Percentiles rank a stretch among this genome's conserved stretches.
These are phyloP conservation scores for Drosophila nr. perissopoda DNA, from an alignment of 2,888 invertebrate genomes.

Conservation along the genomic window DNA sequence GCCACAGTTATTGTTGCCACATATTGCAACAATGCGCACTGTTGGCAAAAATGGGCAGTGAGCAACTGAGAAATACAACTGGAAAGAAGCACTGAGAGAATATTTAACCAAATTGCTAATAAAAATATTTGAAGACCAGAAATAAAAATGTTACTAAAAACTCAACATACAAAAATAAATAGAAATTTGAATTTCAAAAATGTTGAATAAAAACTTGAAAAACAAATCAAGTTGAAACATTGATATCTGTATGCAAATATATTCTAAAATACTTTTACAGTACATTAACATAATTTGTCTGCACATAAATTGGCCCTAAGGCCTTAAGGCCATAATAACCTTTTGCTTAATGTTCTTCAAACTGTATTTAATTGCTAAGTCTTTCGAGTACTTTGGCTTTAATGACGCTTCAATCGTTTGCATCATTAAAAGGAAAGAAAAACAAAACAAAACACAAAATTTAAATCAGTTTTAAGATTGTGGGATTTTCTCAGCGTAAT, in stretches of 20 bases:
- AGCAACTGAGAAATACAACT: constrained; percentile 24
- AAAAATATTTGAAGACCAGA: not conserved
- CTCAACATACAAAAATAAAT: not conserved
- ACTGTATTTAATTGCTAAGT: constrained; percentile 34
- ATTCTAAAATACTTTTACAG: not conserved
- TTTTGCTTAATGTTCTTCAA: constrained; percentile 17
- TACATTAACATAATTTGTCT: not conserved
- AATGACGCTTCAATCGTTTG: constrained; percentile 36
- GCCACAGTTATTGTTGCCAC: constrained; percentile 61
- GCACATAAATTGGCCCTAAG: not conserved
- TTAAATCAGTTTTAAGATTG: not conserved
- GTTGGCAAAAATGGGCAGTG: constrained; percentile 32
- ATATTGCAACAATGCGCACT: constrained; percentile 58
- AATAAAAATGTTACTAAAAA: not conserved
- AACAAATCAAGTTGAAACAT: not conserved
- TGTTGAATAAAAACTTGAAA: not conserved
- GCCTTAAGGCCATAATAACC: not conserved
- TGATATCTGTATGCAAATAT: not conserved
- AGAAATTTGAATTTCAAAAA: not conserved
- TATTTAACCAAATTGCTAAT: not conserved
- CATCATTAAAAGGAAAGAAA: constrained; percentile 12
- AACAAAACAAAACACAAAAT: not conserved
- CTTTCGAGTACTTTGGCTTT: constrained; percentile 17
- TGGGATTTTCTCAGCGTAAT: not conserved
- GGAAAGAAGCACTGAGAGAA: constrained; percentile 2